These are phyloP conservation scores for Lamellibrachia luymesi DNA, from an alignment of 1,140 invertebrate genomes.

Conservation along the genomic window DNA sequence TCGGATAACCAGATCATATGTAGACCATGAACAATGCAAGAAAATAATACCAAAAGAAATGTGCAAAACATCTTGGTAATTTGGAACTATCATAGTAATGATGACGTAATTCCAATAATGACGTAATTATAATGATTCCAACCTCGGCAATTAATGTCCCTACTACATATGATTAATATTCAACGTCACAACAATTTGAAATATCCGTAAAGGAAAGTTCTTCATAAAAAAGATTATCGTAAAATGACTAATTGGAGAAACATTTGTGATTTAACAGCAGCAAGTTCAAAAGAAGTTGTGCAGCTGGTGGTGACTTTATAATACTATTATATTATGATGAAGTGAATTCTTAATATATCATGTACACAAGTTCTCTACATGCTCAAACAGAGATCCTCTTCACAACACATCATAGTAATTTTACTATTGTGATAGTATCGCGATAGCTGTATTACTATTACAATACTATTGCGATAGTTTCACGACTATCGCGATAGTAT, in stretches of 20 bases:
- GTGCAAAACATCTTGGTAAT: neutral
- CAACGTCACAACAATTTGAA: neutral
- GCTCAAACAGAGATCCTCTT: neutral
- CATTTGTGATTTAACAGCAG: neutral
- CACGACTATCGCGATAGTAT: too few species aligned
- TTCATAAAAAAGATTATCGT: too few species aligned
- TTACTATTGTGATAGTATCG: too few species aligned
- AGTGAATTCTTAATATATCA: neutral
- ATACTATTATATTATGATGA: neutral
- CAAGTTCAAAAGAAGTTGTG: neutral
- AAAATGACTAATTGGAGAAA: neutral
- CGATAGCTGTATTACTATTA: too few species aligned
- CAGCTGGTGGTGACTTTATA: neutral
- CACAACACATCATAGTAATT: too few species aligned
- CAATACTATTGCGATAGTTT: too few species aligned
- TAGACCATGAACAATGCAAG: too few species aligned
- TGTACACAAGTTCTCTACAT: neutral
- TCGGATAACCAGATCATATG: too few species aligned
- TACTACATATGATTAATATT: neutral
- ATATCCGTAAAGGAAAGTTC: neutral
- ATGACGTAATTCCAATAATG: neutral
- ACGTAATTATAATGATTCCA: neutral
- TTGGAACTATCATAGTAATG: neutral
- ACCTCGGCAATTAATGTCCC: too few species aligned
- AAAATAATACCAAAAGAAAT: too few species aligned